Base-by-base conservation (phyloP, 2,888 invertebrate genomes). In the Cyaniris semiargus region DNA sequence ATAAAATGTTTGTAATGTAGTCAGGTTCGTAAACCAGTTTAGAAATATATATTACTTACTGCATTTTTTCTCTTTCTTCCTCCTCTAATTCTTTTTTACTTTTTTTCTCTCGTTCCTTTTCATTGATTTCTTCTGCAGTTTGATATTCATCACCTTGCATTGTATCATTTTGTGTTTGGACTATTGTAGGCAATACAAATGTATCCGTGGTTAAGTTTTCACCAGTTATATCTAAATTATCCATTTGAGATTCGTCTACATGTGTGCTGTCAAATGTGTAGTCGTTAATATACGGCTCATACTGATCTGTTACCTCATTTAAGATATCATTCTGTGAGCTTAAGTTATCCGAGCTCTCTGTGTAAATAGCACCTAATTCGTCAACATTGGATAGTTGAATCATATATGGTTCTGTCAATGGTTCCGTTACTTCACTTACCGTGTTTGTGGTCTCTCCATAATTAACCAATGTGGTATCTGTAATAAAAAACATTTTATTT, bases 11-110 rank as follows among this genome's bases (percentile, higher is more conserved):
- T 44, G 44, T 44, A 53, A 53, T 18, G 18, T 53, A 5, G 18
- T 53, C 53, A 15, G 15, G 15, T 48, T 15, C 8, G 4, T 21
- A 58, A 58, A 58, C 8, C n/a, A 60, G 3, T 44, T 44, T 10
- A 13, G 3, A 60, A 8, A 58, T 66, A 44, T 70, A 10, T 60
- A 8, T 21, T 23, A 60, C 60, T 94, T 94, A 98, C 98, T 98
- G 98, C 98, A 99, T 98, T 89, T 98, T 98, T 87, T 98, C 98
- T 79, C 98, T 93, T 87, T 99, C 98, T 86, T 99, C 98, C 87
- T 98, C 98, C 88, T 99, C 98, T 13, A 98, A 87, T 89, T 98
- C 98, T 80, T 96, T 97, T 90, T 97, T 97, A 84, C 95, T 96
- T 89, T 96, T 96, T 76, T 95, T 95, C 84, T 96, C 97, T 84